Conservation (phyloP, 2,888 invertebrate genomes). For the Cyclophora punctaria region DNA sequence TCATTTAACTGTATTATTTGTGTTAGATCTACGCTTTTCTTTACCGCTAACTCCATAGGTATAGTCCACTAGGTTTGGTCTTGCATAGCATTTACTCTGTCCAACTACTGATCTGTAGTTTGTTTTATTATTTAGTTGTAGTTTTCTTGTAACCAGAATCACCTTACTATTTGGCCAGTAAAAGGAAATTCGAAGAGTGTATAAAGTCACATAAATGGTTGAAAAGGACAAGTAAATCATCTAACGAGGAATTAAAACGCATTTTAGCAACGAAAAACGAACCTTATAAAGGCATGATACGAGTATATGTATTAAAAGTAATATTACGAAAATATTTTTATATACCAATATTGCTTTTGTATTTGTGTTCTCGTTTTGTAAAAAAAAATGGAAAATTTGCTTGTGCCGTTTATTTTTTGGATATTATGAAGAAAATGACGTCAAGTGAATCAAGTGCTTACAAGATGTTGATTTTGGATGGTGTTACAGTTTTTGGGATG, state of each 20-base stretch:
- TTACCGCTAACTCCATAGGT: no score
- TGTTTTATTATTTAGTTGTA: no score
- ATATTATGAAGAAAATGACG: conserved; percentile 33
- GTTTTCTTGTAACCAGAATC: conserved; percentile 10
- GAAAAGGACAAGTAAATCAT: conserved; percentile 22
- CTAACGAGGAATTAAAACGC: conserved; percentile 25
- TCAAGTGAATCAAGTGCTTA: conserved; percentile 27
- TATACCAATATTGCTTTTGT: neutral
- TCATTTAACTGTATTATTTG: no score
- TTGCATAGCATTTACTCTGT: no score
- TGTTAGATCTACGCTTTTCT: no score
- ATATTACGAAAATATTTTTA: neutral
- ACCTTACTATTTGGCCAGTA: conserved; percentile 30
- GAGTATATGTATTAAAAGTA: neutral
- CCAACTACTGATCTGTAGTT: no score
- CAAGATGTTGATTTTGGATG: conserved; percentile 34
- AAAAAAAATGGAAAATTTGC: conserved; percentile 27
- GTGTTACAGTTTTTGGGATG: conserved; percentile 31
- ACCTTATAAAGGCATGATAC: no score
- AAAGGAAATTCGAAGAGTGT: conserved; percentile 26
- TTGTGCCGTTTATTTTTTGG: conserved; percentile 28
- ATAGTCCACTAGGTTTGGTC: no score
- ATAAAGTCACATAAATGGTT: conserved; percentile 24
- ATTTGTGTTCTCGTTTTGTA: no score
- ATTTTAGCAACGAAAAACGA: conserved; percentile 18